Evolutionary conservation across 2,888 invertebrate genomes (phyloP), one percentile per base, ranked within the genome.

Genomic region (Apodemia zela): DNA sequence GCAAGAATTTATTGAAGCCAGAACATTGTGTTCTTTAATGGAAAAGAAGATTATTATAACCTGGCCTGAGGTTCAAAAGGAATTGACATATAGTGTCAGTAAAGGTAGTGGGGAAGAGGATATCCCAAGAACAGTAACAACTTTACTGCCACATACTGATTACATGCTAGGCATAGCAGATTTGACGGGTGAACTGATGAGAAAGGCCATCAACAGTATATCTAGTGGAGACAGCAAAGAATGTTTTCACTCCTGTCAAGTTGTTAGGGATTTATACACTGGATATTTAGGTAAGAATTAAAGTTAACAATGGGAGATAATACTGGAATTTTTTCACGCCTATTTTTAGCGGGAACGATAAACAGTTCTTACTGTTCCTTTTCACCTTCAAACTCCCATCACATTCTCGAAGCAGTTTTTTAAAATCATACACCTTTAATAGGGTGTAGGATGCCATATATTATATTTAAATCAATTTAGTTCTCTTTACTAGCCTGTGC

Each of bases 141-240:
- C 89, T 5, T 68, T 83, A 72, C 67, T 94, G 8, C 84, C 93
- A 17, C 90, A 92, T 4, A 77, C 78, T 18, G 94, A 94, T 70
- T 94, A 93, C 60, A 91, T 98, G 76, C 84, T 98, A 51, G 98
- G 98, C 0, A 82, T 98, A 45, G 95, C 96, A 0, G 98, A 98
- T 85, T 90, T 98, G 35, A 97, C 97, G 0, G 98, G 98, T 0
- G 98, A 98, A 82, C 81, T 98, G 57, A 98, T 98, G 98, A 93
- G 98, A 61, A 94, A 95, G 71, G 97, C 97, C 63, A 96, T 98
- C 8, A 97, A 96, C 77, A 95, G 95, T 72, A 93, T 98, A 64
- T 94, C 96, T 0, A 93, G 93, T 66, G 97, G 97, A 0, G 95
- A 97, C 69, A 93, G 94, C 15, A 93, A 93, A 3, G 94, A 94